These are phyloP conservation scores for Channa striata DNA, from an alignment of 2,797 vertebrate genomes.

Conservation along the genomic window DNA sequence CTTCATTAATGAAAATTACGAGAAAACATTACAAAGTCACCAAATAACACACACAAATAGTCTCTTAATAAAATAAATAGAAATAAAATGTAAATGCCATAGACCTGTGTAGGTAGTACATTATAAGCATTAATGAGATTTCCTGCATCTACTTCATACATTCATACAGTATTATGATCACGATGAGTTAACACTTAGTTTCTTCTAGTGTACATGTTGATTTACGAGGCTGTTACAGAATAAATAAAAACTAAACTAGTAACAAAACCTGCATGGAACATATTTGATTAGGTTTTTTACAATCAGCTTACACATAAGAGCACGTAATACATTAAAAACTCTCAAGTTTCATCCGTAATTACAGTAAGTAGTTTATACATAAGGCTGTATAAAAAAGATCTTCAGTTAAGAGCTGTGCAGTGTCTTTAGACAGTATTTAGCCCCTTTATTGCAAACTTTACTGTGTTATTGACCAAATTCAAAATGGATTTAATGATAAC, in stretches of 20 bases:
- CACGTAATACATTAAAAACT: conserved; percentile 25
- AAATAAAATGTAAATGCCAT: conserved; percentile 18
- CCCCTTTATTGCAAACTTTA: conserved; percentile 4
- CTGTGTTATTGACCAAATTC: conserved; percentile 14
- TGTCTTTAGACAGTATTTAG: conserved; percentile 6
- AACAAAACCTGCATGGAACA: neutral
- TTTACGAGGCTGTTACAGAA: conserved; percentile 28
- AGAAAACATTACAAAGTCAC: conserved; percentile 15
- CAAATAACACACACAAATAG: conserved; percentile 25
- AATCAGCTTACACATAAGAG: conserved; percentile 25
- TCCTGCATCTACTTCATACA: conserved; percentile 47
- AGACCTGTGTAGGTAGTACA: conserved; percentile 31
- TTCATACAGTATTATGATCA: conserved; percentile 33
- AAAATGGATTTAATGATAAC: conserved; percentile 1
- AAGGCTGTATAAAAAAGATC: neutral
- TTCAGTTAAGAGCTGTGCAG: conserved; percentile 13
- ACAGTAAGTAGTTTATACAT: conserved; percentile 18
- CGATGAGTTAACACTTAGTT: conserved; percentile 14
- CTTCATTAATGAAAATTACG: conserved; percentile 1
- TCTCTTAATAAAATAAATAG: conserved; percentile 55
- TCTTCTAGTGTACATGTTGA: conserved; percentile 30
- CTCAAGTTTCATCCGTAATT: conserved; percentile 28
- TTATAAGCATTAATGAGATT: conserved; percentile 28
- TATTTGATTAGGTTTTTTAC: conserved; percentile 16
- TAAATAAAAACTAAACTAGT: conserved; percentile 25